Percentiles rank a stretch among this genome's conserved stretches.
phyloP scores from a whole-genome alignment of 2,888 invertebrate genomes.

The Phortica okadai region DNA sequence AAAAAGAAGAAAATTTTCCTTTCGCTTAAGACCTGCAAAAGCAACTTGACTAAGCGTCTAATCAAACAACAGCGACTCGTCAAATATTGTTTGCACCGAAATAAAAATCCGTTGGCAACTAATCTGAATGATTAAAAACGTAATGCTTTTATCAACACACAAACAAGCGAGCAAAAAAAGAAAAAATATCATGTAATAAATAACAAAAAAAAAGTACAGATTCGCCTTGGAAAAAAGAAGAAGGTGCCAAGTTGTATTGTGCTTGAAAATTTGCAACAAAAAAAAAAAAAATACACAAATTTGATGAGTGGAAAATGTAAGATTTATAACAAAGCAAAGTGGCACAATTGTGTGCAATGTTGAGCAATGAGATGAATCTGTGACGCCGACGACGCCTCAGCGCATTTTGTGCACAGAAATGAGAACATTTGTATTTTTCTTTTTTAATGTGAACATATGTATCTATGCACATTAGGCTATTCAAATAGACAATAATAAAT shows the following conservation, averaged over 20 bases:
- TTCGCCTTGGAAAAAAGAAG: conserved; percentile 9
- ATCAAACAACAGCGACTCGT: neutral
- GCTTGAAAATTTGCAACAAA: conserved; percentile 33
- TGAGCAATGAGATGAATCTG: conserved; percentile 21
- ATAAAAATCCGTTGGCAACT: conserved; percentile 14
- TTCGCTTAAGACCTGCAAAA: neutral
- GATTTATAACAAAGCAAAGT: conserved; percentile 46
- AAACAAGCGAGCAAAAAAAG: neutral
- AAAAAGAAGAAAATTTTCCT: conserved; percentile 10
- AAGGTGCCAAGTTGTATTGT: too few relatives aligned
- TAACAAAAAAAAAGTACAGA: conserved; percentile 1
- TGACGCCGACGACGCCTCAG: neutral
- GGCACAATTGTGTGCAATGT: conserved; percentile 41
- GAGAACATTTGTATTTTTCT: neutral
- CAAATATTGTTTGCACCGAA: conserved; percentile 10
- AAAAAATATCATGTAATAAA: too few relatives aligned
- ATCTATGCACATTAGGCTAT: conserved; percentile 55
- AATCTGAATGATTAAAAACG: neutral
- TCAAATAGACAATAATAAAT: conserved; percentile 56
- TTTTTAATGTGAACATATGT: conserved; percentile 4
- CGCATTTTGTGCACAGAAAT: neutral
- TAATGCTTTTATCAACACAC: neutral
- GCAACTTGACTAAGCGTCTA: neutral
- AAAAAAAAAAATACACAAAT: conserved; percentile 52
- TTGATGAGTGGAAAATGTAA: conserved; percentile 44